Base-by-base conservation (phyloP, 2,797 vertebrate species). In the Pseudomugil gertrudae region DNA sequence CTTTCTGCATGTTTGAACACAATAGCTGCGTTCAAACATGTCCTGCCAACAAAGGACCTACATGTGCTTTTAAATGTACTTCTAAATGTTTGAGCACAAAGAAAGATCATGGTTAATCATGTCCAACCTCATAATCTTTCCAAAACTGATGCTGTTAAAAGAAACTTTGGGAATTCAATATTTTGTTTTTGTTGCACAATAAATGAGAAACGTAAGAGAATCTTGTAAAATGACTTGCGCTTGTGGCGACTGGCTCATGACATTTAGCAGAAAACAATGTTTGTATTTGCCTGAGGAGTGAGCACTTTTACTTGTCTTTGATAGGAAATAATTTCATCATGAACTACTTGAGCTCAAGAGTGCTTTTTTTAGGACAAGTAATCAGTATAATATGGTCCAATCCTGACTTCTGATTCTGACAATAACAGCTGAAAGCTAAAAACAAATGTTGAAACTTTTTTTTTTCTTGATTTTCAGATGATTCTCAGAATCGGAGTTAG, bases 171-270 rank as follows among this genome's bases (percentile, higher is more conserved):
- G 32, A 68, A 58, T 54, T 24, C 40, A 35, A 50, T 17, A 33
- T 66, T 76, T 69, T 45, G 21, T 64, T 82, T 72, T 24, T 50
- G 63, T 62, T 63, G 48, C 32, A 21, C 55, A 59, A 24, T 74
- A 76, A 84, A 67, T 69, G 45, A 63, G 47, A 45, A 69, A 67
- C 50, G 59, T 51, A 77, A 81, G 59, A 74, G 32, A 40, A 35
- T 72, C 29, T 47, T 52, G 43, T 72, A 76, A 84, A 85, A 81
- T 71, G 43, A 51, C 55, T 63, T 70, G 50, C 63, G 74, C 69
- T 71, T 79, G 69, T 33, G 21, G 63, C 61, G 53, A 71, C 72
- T 55, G 76, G 62, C 63, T 81, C 35, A 58, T 74, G 57, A 54
- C 19, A 40, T 77, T 78, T 88, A 80, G 84, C 73, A 73, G 23